phyloP scores from a whole-genome alignment of 92 coral and sea anemone genomes.

The Epizoanthus stellaris region DNA sequence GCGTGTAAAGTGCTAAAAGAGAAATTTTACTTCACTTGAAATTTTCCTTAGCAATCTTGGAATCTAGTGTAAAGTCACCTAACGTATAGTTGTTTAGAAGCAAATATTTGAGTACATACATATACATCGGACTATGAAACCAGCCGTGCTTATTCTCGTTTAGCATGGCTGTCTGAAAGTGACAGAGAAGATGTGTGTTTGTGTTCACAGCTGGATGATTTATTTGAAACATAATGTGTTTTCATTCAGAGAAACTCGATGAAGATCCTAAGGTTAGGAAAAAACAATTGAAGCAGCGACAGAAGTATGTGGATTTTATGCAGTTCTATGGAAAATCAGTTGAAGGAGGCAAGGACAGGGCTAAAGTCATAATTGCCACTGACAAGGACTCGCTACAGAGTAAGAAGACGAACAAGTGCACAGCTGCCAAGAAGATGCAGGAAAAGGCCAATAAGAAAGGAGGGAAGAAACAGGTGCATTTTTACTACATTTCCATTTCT shows the following conservation, averaged over 20 bases:
- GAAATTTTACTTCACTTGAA: no score
- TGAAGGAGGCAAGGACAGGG: conserved; percentile 45
- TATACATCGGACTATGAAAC: no score
- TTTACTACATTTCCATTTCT: background rate
- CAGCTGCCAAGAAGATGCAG: conserved; percentile 25
- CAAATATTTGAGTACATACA: no score
- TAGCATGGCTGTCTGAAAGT: background rate
- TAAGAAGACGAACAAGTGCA: background rate
- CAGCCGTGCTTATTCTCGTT: background rate
- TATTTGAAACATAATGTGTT: background rate
- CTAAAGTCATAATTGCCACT: conserved; percentile 40
- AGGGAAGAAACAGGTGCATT: background rate
- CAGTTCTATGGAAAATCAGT: conserved; percentile 65
- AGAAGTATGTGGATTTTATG: conserved; percentile 30
- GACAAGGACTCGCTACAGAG: background rate
- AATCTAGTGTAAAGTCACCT: no score
- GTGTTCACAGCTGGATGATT: background rate
- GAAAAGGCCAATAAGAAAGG: conserved; percentile 48
- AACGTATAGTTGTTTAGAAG: no score
- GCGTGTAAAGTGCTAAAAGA: no score
- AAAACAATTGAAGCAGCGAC: conserved; percentile 20
- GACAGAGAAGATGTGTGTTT: background rate
- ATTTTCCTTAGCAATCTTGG: no score
- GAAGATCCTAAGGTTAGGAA: conserved; percentile 24
- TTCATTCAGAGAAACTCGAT: conserved; percentile 45